These are phyloP conservation scores for Pelochelys cantorii DNA, from an alignment of 2,797 vertebrate genomes.

Conservation along the genomic window DNA sequence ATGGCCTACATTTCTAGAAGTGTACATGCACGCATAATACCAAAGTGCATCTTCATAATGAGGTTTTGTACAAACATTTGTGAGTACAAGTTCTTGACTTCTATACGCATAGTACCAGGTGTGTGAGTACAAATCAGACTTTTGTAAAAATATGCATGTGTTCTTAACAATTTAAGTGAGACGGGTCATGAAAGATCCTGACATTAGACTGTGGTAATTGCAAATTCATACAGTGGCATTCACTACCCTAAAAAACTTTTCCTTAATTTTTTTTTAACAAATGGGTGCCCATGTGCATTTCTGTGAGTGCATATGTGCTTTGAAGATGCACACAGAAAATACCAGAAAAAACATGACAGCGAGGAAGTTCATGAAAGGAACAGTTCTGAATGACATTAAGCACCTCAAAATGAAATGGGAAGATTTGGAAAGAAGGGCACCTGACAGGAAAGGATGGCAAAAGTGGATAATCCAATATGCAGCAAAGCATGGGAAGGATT, in stretches of 20 bases:
- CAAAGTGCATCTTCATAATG: neutral
- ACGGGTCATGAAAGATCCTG: neutral
- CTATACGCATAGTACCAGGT: neutral
- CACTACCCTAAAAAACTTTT: neutral
- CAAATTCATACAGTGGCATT: neutral
- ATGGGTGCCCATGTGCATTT: neutral
- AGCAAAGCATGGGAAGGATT: too few species aligned
- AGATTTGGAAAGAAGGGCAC: too few species aligned
- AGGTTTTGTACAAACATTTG: neutral
- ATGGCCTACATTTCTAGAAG: neutral
- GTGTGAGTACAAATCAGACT: neutral
- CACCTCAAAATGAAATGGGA: too few species aligned
- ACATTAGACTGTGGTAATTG: neutral
- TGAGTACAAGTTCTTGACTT: neutral
- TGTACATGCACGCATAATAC: neutral
- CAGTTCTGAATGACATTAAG: too few species aligned
- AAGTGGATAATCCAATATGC: too few species aligned
- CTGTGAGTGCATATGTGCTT: too few species aligned
- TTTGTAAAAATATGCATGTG: accelerated
- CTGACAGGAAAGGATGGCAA: too few species aligned
- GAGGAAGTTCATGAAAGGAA: too few species aligned
- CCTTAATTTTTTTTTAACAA: neutral
- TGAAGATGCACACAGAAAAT: too few species aligned
- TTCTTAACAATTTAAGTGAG: neutral
- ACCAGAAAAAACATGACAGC: too few species aligned